Evolutionary conservation across 2,888 invertebrate genomes (phyloP), one percentile per base, ranked within the genome.

Genomic region (Morinoia aosen): DNA sequence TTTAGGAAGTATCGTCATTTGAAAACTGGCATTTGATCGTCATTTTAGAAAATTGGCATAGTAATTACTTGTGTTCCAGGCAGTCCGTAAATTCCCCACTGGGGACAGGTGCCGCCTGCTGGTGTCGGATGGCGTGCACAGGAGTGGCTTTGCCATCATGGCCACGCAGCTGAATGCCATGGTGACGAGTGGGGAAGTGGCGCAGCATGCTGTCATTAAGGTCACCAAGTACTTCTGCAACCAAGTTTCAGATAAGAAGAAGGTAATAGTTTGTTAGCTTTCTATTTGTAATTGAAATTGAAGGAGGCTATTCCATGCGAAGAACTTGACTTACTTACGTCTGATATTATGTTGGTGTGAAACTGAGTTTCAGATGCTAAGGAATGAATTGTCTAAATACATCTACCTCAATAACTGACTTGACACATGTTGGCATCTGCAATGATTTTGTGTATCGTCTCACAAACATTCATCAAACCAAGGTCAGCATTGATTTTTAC

Each of bases 61-160:
- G 40, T 3, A 10, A n/a, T 95, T 61, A 16, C 40, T n/a, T 57
- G 90, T 25, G 25, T 88, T 94, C n/a, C 96, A 96, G 96, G 94
- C 96, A 39, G 95, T 96, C 95, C 95, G 96, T 56, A 95, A 95
- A 88, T 96, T 96, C 12, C 96, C 96, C 8, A 96, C 91, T 64
- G 95, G 96, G 76, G 96, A 96, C 88, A 91, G 96, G 5, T 96
- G 91, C 64, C 96, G 96, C 25, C 96, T 99, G 7, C 97, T 99
- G 0, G 98, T 99, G 25, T 99, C 99, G 0, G 99, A 99, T 98
- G 99, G 99, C 0, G 98, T 98, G 97, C 98, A 98, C 97, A 98
- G 98, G 7, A 98, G 98, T 97, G 99, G 98, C 95, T 98, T 98
- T 97, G 99, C 99, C 0, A 99, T 99, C 99, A 97, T 99, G 96